Evolutionary conservation across 2,113 vertebrate genomes (phyloP), one percentile per base, ranked within the genome.

Genomic region (Datnioides undecimradiatus): DNA sequence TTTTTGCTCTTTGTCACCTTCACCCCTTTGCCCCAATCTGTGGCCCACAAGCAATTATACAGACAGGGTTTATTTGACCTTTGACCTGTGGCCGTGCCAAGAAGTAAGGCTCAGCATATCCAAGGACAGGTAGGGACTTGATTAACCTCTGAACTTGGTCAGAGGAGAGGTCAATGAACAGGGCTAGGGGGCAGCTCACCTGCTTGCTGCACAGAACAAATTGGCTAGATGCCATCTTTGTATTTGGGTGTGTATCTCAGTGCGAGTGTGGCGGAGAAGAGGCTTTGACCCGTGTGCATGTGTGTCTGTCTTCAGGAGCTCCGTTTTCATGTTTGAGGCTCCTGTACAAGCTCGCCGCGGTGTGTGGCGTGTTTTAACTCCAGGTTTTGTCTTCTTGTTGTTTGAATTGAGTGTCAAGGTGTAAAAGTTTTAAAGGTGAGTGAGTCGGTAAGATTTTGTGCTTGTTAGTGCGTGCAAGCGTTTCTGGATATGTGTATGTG

Each of bases 71-170:
- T 87, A 85, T 88, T 84, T 90, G 87, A 90, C 86, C 88, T 89
- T 74, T 91, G 90, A 86, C 90, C 86, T 80, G 81, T 79, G 79
- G 80, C 65, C 31, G 65, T 88, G 82, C 80, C 87, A 80, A 86
- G 77, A 86, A 72, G 89, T 86, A 68, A 79, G 78, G 69, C 88
- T 92, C 88, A 89, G 86, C 85, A 85, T 85, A 89, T 90, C 88
- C 86, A 93, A 93, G 88, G 90, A 94, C 91, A 93, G 90, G 91
- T 88, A 85, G 88, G 86, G 85, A 92, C 90, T 94, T 93, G 91
- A 93, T 93, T 94, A 94, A 92, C 92, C 90, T 90, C 87, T 92
- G 93, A 90, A 91, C 92, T 33, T 79, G 84, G 90, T 89, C 89
- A 81, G 76, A 90, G 76, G 75, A 90, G 76, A 89, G 92, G 92